Evolutionary conservation across 2,113 vertebrate species (phyloP), one percentile per base, ranked within the genome.

Genomic region (Amphiprion ocellaris): DNA sequence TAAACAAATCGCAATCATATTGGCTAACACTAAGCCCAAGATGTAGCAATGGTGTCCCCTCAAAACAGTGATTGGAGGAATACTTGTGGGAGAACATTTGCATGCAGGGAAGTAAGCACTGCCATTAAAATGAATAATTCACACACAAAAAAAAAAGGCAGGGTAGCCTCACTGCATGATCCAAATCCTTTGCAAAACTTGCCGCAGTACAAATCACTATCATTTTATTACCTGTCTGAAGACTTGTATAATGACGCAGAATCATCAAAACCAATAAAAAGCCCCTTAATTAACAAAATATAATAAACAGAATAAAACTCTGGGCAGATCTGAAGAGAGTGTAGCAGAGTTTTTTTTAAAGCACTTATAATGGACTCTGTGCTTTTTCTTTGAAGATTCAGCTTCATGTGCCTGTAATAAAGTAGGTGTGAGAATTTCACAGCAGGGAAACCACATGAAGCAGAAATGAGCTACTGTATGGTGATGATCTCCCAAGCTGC

Each of bases 401-500:
- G 61, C 41, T 46, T 84, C 62, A 46, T 85, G 85, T 87, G 50
- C 76, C 50, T 81, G n/a, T 24, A 73, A 39, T 70, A 70, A 61
- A 76, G 33, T 70, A 50, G 19, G 12, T 52, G 71, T 55, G 50
- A 80, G 60, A 77, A 77, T 83, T 83, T 93, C 74, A 90, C 87
- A 86, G 90, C 74, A 81, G 86, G 71, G 77, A 76, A 87, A 69
- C 79, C 80, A 86, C 83, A 87, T 90, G 78, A 87, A 80, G 75
- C 79, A 66, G 62, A 41, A 88, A 81, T 69, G 76, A 74, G 83
- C 39, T 53, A 61, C 50, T 62, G 62, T 61, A 69, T 66, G 62
- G 67, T 74, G 74, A 84, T 88, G 67, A 86, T 82, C 85, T 90
- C 86, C 73, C 21, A 65, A 56, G 66, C 84, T 56, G 60, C 56